Conservation (phyloP, 2,888 invertebrate genomes). For the Nipponacmea schrenckii region DNA sequence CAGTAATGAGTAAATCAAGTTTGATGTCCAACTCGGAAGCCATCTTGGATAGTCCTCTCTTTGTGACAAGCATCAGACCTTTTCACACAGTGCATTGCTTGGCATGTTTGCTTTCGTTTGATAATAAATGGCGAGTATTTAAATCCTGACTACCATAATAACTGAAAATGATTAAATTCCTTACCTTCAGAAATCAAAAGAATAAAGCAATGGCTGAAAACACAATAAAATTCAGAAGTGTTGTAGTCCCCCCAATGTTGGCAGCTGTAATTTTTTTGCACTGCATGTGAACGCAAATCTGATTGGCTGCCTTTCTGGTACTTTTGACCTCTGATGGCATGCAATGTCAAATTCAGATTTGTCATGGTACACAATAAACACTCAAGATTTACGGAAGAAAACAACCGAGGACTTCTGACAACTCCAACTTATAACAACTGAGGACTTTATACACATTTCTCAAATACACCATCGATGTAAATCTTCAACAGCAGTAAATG, state of each 20-base stretch:
- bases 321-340: neutral
- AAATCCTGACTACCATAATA: neutral
- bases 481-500: no score
- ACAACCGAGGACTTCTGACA: no score
- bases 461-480: no score
- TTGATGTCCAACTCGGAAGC: neutral
- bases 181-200: neutral
- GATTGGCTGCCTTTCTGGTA: neutral
- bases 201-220: neutral
- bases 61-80: neutral
- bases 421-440: no score
- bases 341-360: neutral
- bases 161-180: neutral
- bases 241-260: no score
- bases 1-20: neutral
- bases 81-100: slow-evolving; percentile 1
- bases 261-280: neutral
- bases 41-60: neutral
- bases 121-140: neutral
- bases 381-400: no score
- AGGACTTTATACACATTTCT: no score
- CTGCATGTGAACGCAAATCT: neutral
- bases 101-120: neutral
- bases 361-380: no score
- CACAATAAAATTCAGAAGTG: no score